Conservation (phyloP, 2,797 vertebrate genomes). For the Schizopygopsis pylzovi region DNA sequence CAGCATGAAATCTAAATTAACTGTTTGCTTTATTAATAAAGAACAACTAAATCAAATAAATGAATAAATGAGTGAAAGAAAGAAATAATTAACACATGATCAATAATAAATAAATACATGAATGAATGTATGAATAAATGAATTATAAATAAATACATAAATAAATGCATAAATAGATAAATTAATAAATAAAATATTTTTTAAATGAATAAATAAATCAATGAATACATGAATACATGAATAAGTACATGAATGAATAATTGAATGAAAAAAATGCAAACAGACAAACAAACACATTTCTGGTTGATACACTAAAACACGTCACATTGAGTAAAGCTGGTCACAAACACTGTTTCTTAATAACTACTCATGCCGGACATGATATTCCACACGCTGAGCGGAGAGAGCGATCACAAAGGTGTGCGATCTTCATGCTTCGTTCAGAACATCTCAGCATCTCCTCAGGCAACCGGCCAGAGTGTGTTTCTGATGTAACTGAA, state of each 20-base stretch:
- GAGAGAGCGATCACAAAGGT: neutral
- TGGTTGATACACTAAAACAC: too few species aligned
- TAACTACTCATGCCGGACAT: constrained; percentile 27
- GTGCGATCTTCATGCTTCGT: neutral
- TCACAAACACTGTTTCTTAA: neutral
- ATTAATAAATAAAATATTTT: too few species aligned
- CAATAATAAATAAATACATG: too few species aligned
- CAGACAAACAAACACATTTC: too few species aligned
- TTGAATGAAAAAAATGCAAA: too few species aligned
- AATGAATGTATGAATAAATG: too few species aligned
- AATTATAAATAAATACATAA: too few species aligned
- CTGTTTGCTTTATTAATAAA: neutral
- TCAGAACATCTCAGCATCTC: neutral
- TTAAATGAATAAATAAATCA: too few species aligned
- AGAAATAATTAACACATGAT: neutral
- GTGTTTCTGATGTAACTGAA: constrained; percentile 15
- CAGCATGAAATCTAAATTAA: neutral
- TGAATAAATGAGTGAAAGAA: neutral
- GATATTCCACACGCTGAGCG: neutral
- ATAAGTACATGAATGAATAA: too few species aligned
- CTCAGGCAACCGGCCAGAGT: neutral
- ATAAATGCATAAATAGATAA: too few species aligned
- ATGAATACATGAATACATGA: neutral
- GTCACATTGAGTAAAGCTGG: neutral
- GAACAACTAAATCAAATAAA: neutral